Base-by-base conservation (phyloP, 2,888 invertebrate species). In the Philopedon plagiatum region DNA sequence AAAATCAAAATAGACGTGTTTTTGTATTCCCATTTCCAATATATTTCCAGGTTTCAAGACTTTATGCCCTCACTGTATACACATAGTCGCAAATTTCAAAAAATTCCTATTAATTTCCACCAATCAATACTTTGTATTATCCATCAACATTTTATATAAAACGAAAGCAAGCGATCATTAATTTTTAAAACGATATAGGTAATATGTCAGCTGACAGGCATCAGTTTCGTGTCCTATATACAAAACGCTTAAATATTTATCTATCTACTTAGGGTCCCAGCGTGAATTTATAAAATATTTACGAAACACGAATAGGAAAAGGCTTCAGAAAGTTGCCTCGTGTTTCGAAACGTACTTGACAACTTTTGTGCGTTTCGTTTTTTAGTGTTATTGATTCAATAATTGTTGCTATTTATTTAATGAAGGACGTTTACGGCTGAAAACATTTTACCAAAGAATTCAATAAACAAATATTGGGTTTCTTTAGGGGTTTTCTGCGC, bases 291-390 rank as follows among this genome's bases (percentile, higher is more conserved):
- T 65, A 29, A 65, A 65, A 65, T 56, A 65, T 65, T 54, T 44
- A 65, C 56, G 54, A 9, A 56, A 44, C 44, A 65, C 29, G 51
- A 29, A 23, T 49, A 23, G 23, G 23, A 39, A 21, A 23, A 39
- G 21, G 41, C 44, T 56, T 44, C 15, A 19, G 32, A 39, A 64
- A 64, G 54, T 54, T 56, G 26, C 56, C 26, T 26, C n/a, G 44
- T 44, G 29, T 61, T 61, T 44, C 58, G 21, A 7, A 39, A 9
- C 19, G 9, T 34, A 13, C 44, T 61, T 32, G 61, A 61, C 41
- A 60, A 61, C 44, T 44, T n/a, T n/a, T 73, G 71, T 75, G 75
- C 29, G 13, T 51, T 51, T 51, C 29, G 15, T 29, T 29, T 46
- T 46, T 44, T 44, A 44, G 44, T 44, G 8, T 44, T 44, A 44